Percentiles rank a stretch among this genome's conserved stretches.
Evolutionary conservation across 2,113 vertebrate genomes (phyloP).

Genomic region (Gymnocephalus cernua): DNA sequence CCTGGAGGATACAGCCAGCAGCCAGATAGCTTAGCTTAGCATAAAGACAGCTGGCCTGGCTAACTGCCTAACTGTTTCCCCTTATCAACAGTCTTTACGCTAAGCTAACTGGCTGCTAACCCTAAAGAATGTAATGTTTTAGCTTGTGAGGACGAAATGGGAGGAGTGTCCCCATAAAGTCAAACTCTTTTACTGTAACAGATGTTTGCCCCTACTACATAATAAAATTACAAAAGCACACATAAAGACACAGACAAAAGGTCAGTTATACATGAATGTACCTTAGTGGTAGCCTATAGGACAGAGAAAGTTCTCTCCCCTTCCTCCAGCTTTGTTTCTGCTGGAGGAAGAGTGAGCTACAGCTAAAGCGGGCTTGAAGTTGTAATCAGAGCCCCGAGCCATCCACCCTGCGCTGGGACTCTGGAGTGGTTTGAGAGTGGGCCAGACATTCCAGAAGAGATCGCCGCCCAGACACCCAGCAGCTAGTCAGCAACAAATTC

Average conservation of each 20-base stretch:
- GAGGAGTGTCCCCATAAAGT: neutral
- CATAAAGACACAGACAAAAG: neutral
- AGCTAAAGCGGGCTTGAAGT: constrained; percentile 55
- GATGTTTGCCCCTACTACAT: neutral
- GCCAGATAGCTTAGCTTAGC: neutral
- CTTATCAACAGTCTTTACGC: no score
- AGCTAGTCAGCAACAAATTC: constrained; percentile 86
- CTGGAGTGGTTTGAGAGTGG: constrained; percentile 85
- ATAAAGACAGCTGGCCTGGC: neutral
- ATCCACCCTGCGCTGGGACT: constrained; percentile 73
- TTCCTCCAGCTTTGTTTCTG: constrained; percentile 43
- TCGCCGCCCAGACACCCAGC: constrained; percentile 83
- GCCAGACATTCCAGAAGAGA: constrained; percentile 87
- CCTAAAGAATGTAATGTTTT: neutral
- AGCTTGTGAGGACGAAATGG: neutral
- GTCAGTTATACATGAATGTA: neutral
- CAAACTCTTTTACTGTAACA: neutral
- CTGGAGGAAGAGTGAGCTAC: constrained; percentile 40
- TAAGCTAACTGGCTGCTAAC: no score
- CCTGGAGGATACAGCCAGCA: neutral
- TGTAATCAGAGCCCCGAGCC: constrained; percentile 80
- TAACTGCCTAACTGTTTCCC: no score
- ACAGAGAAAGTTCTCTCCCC: constrained; percentile 45
- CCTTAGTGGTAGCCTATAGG: neutral
- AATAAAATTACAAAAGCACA: constrained; percentile 13